These are phyloP conservation scores for Lynx canadensis DNA, from an alignment of 2,113 vertebrate genomes.

Conservation along the genomic window DNA sequence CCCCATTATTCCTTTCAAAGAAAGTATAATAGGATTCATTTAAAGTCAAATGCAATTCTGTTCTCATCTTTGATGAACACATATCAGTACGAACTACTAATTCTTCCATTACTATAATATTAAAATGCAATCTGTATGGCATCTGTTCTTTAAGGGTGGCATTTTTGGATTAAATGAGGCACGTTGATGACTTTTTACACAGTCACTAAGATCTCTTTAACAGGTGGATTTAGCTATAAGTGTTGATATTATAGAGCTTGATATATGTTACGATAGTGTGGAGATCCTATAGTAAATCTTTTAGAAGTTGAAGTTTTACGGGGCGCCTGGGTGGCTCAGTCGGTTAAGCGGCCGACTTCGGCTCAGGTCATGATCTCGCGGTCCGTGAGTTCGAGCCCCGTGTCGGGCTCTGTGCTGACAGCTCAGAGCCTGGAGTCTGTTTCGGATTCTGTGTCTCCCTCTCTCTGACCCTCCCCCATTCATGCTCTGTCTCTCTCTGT, in stretches of 20 bases:
- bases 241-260: neutral
- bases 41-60: neutral
- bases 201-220: neutral
- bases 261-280: neutral
- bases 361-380: too few species aligned
- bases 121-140: neutral
- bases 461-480: too few species aligned
- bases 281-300: constrained; percentile 29
- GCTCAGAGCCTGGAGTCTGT: too few species aligned
- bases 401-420: too few species aligned
- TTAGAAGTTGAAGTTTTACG: neutral
- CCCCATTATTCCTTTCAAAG: neutral
- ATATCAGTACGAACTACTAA: neutral
- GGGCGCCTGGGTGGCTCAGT: too few species aligned
- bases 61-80: neutral
- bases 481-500: too few species aligned
- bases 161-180: constrained; percentile 8
- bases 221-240: neutral
- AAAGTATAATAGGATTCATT: neutral
- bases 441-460: too few species aligned
- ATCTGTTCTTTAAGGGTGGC: neutral
- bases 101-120: neutral
- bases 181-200: neutral
- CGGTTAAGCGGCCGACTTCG: too few species aligned
- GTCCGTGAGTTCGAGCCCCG: too few species aligned